Evolutionary conservation across 2,888 invertebrate genomes (phyloP).

Genomic region (Asteroscopus sphinx): DNA sequence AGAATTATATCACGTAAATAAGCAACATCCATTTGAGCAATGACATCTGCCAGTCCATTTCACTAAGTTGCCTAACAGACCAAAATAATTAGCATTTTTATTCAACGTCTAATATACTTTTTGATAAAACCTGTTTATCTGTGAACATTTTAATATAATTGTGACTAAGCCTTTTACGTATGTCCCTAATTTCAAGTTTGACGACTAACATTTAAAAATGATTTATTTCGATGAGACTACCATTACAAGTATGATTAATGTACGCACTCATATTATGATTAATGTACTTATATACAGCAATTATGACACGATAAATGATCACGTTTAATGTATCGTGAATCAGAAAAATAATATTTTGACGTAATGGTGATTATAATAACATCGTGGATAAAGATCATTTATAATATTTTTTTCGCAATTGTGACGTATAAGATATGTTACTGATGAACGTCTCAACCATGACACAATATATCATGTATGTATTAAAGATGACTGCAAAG

Average conservation of each 20-base stretch:
- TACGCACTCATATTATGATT: slow-evolving; percentile 52
- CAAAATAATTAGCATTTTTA: no score
- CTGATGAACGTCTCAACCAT: not conserved
- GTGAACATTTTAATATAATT: no score
- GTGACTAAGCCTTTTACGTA: not conserved
- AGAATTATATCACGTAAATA: no score
- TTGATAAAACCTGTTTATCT: no score
- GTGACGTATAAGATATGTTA: slow-evolving; percentile 4
- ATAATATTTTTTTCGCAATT: slow-evolving; percentile 34
- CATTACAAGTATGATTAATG: slow-evolving; percentile 54
- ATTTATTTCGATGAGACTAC: slow-evolving; percentile 32
- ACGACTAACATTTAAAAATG: slow-evolving; percentile 43
- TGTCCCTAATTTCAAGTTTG: slow-evolving; percentile 15
- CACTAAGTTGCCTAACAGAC: no score
- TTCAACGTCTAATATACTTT: no score
- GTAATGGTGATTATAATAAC: slow-evolving; percentile 35
- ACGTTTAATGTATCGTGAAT: slow-evolving; percentile 46
- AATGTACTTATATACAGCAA: slow-evolving; percentile 48
- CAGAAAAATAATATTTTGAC: slow-evolving; percentile 39
- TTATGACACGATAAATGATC: slow-evolving; percentile 53
- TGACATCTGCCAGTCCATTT: no score
- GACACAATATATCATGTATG: not conserved
- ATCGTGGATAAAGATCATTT: slow-evolving; percentile 41
- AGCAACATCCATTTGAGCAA: no score
- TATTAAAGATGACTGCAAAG: not conserved